These are phyloP conservation scores for Drosophila ercepeae DNA, from an alignment of 1,140 invertebrate genomes.

Conservation along the genomic window DNA sequence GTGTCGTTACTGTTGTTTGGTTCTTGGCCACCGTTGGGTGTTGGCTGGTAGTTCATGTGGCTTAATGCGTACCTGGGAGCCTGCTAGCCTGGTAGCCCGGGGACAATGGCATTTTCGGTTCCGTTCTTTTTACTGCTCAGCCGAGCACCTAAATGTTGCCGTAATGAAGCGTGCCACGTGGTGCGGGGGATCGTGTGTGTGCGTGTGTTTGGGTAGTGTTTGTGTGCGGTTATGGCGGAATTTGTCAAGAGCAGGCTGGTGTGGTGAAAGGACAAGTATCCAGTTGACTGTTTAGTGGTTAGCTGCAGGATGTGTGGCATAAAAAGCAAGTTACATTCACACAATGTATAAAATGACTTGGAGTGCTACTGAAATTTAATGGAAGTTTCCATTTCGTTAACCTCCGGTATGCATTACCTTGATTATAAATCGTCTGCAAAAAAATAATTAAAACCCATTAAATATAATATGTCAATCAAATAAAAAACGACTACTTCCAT, in stretches of 20 bases:
- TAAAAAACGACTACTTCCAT: constrained; percentile 10
- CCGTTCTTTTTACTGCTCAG: constrained; percentile 24
- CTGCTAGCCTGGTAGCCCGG: constrained; percentile 1
- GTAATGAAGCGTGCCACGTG: constrained; percentile 38
- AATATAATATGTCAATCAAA: constrained; percentile 18
- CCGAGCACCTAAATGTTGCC: constrained; percentile 44
- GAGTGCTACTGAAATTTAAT: neutral
- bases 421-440: neutral
- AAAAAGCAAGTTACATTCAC: neutral
- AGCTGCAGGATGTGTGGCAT: neutral
- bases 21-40: constrained; percentile 17
- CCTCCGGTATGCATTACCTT: neutral
- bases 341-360: neutral
- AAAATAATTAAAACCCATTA: constrained; percentile 13
- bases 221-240: constrained; percentile 8
- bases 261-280: constrained; percentile 36
- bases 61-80: constrained; percentile 30
- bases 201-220: too few relatives aligned
- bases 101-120: constrained; percentile 34
- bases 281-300: constrained; percentile 25
- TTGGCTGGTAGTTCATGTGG: constrained; percentile 30
- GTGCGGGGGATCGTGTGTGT: neutral
- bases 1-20: constrained; percentile 31
- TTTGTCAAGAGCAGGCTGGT: constrained; percentile 34
- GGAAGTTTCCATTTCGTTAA: constrained; percentile 4